phyloP scores from a whole-genome alignment of 1,140 invertebrate genomes.

The Papilio polytes region DNA sequence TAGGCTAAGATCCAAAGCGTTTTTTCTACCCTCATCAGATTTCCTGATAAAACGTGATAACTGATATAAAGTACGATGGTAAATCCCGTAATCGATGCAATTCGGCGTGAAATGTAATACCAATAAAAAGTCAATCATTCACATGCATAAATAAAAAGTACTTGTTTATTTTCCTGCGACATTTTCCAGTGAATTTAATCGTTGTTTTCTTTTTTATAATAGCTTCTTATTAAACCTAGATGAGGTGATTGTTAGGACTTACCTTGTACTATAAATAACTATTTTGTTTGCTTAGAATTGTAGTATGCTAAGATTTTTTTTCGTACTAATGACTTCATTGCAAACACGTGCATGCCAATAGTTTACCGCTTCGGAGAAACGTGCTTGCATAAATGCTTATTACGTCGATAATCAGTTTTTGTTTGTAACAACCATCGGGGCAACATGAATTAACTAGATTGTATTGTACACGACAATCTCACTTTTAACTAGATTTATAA shows the following conservation, averaged over 20 bases:
- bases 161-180: background rate
- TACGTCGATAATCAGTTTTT: slow-evolving; percentile 31
- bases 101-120: background rate
- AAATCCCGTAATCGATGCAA: background rate
- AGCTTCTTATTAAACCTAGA: background rate
- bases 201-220: background rate
- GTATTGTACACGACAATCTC: background rate
- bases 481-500: slow-evolving; percentile 4
- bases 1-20: too few species aligned
- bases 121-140: background rate
- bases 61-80: background rate
- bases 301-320: slow-evolving; percentile 12
- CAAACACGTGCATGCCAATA: slow-evolving; percentile 30
- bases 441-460: background rate
- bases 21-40: too few species aligned
- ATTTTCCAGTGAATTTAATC: background rate
- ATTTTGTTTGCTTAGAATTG: background rate
- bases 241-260: slow-evolving; percentile 17
- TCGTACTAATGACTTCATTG: background rate
- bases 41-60: too few species aligned
- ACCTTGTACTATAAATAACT: slow-evolving; percentile 25
- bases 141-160: background rate
- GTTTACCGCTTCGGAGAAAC: slow-evolving; percentile 34
- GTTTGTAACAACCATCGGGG: background rate
- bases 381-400: slow-evolving; percentile 30